phyloP scores from a whole-genome alignment of 2,797 vertebrate genomes.

The Vespertilio murinus region DNA sequence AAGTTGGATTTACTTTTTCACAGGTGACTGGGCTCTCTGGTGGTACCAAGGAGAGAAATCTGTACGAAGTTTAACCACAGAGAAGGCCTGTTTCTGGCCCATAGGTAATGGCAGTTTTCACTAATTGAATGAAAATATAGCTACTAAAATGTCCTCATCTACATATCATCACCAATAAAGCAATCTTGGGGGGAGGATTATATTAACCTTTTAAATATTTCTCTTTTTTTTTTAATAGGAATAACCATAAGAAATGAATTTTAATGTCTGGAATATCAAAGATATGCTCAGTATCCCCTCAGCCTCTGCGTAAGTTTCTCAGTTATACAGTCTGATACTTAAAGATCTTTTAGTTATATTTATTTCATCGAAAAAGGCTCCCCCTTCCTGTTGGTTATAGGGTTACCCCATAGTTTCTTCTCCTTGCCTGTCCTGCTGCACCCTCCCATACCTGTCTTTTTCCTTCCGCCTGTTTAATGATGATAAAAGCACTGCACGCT shows the following conservation, averaged over 20 bases:
- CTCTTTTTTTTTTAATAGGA: constrained; percentile 46
- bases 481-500: not conserved
- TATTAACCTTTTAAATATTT: constrained; percentile 48
- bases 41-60: not conserved
- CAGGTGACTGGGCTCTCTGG: not conserved
- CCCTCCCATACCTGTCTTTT: not conserved
- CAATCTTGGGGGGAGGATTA: not conserved
- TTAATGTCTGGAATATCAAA: constrained; percentile 87
- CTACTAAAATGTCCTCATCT: constrained; percentile 23
- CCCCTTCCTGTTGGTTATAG: not conserved
- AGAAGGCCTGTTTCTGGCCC: not conserved
- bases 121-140: not conserved
- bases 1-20: not conserved
- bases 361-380: not conserved
- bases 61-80: not conserved
- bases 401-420: not conserved
- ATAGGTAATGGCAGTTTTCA: constrained; percentile 35
- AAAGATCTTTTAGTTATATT: not conserved
- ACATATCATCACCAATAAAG: constrained; percentile 14
- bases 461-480: not conserved
- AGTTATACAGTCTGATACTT: constrained; percentile 32
- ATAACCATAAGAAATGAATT: constrained; percentile 81
- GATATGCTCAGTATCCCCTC: constrained; percentile 85
- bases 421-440: not conserved
- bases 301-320: constrained; percentile 81